Conservation (phyloP, 2,888 invertebrate genomes). For the Tetanocera ferruginea region DNA sequence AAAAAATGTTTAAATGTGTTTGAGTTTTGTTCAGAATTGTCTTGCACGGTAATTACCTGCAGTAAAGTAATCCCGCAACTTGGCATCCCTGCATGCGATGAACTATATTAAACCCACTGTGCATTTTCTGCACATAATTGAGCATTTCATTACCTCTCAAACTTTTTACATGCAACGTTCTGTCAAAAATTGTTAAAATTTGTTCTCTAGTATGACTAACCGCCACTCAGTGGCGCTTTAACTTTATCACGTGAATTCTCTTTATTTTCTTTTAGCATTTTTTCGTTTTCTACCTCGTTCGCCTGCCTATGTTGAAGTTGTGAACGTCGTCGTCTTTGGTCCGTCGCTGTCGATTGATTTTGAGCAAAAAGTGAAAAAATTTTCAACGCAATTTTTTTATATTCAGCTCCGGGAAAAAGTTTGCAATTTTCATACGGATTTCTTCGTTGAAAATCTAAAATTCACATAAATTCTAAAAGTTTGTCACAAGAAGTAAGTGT, state of each 20-base stretch:
- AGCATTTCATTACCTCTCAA: too few relatives aligned
- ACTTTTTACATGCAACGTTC: too few relatives aligned
- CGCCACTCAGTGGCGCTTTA: too few relatives aligned
- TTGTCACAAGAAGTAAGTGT: slow-evolving; percentile 47
- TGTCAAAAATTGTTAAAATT: too few relatives aligned
- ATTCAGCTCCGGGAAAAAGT: slow-evolving; percentile 45
- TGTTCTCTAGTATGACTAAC: too few relatives aligned
- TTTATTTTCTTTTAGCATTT: slow-evolving; percentile 66
- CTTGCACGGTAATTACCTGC: too few relatives aligned
- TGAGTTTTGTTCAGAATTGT: too few relatives aligned
- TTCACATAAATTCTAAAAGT: slow-evolving; percentile 38
- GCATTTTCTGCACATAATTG: too few relatives aligned
- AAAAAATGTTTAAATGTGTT: too few relatives aligned
- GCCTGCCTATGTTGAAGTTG: slow-evolving; percentile 57
- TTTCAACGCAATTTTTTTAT: slow-evolving; percentile 54
- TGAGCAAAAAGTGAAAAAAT: slow-evolving; percentile 51
- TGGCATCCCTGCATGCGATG: too few relatives aligned
- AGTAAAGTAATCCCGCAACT: too few relatives aligned
- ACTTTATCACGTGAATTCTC: slow-evolving; percentile 74
- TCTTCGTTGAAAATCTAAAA: slow-evolving; percentile 46
- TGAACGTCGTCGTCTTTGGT: slow-evolving; percentile 56
- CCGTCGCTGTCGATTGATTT: slow-evolving; percentile 62
- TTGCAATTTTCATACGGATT: slow-evolving; percentile 34
- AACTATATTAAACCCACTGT: too few relatives aligned
- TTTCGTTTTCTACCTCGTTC: slow-evolving; percentile 65